A percentile compares a stretch with the other conserved stretches of the same genome.
These are phyloP conservation scores for Pollachius pollachius DNA, from an alignment of 2,113 vertebrate species.

Conservation along the genomic window DNA sequence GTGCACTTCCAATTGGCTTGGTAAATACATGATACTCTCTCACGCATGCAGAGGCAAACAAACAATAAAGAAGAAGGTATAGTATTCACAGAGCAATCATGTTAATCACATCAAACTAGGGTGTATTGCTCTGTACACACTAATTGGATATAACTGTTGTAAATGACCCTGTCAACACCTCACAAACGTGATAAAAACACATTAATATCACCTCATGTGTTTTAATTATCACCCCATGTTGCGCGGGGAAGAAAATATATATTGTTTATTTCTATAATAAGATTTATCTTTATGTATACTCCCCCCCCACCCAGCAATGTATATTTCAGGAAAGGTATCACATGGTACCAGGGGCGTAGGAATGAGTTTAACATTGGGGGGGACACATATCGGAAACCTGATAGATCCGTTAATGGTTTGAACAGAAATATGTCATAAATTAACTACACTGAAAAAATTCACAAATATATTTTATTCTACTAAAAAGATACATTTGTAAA, in stretches of 20 bases:
- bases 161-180: slow-evolving; percentile 51
- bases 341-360: too few species aligned
- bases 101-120: too few species aligned
- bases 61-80: neutral
- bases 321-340: neutral
- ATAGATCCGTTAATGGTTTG: too few species aligned
- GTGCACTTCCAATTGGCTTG: slow-evolving; percentile 27
- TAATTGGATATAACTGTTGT: slow-evolving; percentile 29
- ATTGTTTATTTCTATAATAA: neutral
- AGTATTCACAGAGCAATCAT: slow-evolving; percentile 8
- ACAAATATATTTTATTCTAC: too few species aligned
- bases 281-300: neutral
- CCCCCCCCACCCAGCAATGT: too few species aligned
- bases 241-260: too few species aligned
- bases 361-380: too few species aligned
- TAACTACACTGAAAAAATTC: too few species aligned
- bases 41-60: neutral
- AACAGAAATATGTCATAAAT: too few species aligned
- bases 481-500: too few species aligned
- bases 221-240: slow-evolving; percentile 52
- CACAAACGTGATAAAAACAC: slow-evolving; percentile 26
- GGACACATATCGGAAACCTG: too few species aligned
- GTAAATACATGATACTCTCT: neutral
- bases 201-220: slow-evolving; percentile 31
- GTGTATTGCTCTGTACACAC: neutral